A percentile compares a stretch with the other conserved stretches of the same genome.
These are phyloP conservation scores for Lycocerus yunnanus DNA, from an alignment of 2,888 invertebrate species.

Conservation along the genomic window DNA sequence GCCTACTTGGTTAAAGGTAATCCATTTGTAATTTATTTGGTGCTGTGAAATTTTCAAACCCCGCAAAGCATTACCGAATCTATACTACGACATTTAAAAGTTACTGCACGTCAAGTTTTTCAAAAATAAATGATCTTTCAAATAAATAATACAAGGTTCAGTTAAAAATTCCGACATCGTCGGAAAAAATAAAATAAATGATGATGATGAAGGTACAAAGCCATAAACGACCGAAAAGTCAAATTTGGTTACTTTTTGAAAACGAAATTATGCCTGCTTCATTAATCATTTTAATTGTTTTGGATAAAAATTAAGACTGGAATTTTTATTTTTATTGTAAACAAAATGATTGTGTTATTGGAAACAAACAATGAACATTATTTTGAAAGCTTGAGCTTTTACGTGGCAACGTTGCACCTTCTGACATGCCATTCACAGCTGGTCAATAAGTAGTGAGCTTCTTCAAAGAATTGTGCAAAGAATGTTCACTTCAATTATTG, in stretches of 20 bases:
- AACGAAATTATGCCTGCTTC: not conserved
- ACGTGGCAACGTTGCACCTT: not conserved
- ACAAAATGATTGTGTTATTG: too few species aligned
- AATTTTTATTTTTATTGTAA: too few species aligned
- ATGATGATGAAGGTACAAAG: constrained; percentile 35
- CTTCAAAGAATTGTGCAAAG: not conserved
- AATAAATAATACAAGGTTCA: constrained; percentile 32
- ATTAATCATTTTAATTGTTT: not conserved
- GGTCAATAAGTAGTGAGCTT: not conserved
- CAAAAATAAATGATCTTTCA: constrained; percentile 32
- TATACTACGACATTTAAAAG: not conserved
- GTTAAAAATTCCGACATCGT: constrained; percentile 37
- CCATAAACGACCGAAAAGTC: constrained; percentile 15
- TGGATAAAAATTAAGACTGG: too few species aligned
- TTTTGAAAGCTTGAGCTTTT: not conserved
- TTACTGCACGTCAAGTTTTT: constrained; percentile 18
- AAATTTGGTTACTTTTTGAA: constrained; percentile 15
- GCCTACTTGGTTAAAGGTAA: not conserved
- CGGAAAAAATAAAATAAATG: constrained; percentile 41
- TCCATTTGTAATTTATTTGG: not conserved
- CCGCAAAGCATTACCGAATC: not conserved
- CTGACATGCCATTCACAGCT: not conserved
- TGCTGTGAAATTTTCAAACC: not conserved
- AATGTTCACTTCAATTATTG: too few species aligned
- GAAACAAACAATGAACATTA: too few species aligned